Percentiles rank a stretch among this genome's conserved stretches.
Evolutionary conservation across 2,888 invertebrate genomes (phyloP).

Genomic region (Anagyrus pseudococci): DNA sequence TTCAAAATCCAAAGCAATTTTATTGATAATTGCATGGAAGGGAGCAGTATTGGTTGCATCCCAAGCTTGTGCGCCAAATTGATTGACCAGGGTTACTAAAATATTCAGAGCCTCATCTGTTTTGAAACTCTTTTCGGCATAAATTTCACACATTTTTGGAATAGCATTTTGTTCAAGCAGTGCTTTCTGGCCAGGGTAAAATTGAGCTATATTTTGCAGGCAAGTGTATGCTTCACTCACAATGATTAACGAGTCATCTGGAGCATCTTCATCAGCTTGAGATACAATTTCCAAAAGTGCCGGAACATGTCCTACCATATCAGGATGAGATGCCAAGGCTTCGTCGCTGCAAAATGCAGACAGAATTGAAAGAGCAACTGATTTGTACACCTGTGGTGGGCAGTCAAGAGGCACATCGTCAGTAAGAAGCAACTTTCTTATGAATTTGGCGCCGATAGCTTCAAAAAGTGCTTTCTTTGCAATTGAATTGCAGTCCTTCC

Average conservation of each 20-base stretch:
- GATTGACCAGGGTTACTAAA: constrained; percentile 75
- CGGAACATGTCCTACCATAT: constrained; percentile 83
- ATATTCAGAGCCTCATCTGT: constrained; percentile 87
- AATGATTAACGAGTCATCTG: constrained; percentile 85
- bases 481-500: constrained; percentile 76
- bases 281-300: constrained; percentile 85
- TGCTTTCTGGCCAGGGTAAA: constrained; percentile 80
- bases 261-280: constrained; percentile 82
- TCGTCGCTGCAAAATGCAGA: constrained; percentile 86
- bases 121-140: constrained; percentile 86
- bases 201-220: constrained; percentile 79
- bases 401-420: constrained; percentile 85
- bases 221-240: constrained; percentile 88
- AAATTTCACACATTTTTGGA: constrained; percentile 83
- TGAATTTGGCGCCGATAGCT: constrained; percentile 87
- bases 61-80: constrained; percentile 79
- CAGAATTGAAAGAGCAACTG: constrained; percentile 85
- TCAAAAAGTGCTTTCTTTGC: constrained; percentile 85
- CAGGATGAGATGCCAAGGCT: constrained; percentile 80
- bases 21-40: constrained; percentile 82
- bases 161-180: constrained; percentile 80
- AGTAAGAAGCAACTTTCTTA: constrained; percentile 80
- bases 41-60: constrained; percentile 75
- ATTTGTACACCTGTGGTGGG: constrained; percentile 88
- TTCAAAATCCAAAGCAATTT: constrained; percentile 86